A percentile compares a stretch with the other conserved stretches of the same genome.
Evolutionary conservation across 2,888 invertebrate species (phyloP).

Genomic region (Eurois occulta): DNA sequence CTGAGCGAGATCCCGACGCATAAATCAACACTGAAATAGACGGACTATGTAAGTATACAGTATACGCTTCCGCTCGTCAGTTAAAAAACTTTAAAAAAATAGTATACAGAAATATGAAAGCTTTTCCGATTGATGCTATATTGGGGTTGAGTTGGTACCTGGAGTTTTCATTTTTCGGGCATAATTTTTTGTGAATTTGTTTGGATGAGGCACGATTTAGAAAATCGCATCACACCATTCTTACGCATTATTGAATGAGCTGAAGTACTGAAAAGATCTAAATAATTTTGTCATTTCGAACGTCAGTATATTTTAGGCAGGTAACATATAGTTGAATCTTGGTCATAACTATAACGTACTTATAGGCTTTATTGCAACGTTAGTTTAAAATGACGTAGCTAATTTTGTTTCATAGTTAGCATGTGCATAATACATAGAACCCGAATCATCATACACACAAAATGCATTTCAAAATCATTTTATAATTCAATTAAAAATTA

Average conservation of each 20-base stretch:
- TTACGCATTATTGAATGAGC: not conserved
- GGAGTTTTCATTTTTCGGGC: slow-evolving; percentile 59
- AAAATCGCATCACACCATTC: slow-evolving; percentile 58
- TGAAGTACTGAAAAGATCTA: not conserved
- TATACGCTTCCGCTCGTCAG: slow-evolving; percentile 84
- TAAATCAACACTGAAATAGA: slow-evolving; percentile 89
- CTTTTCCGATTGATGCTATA: slow-evolving; percentile 70
- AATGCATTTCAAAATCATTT: slow-evolving; percentile 8
- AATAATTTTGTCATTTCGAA: not conserved
- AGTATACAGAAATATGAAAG: slow-evolving; percentile 78
- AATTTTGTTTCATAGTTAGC: not conserved
- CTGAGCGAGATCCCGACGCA: slow-evolving; percentile 78
- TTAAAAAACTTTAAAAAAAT: slow-evolving; percentile 78
- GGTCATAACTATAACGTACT: too few species aligned
- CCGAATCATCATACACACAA: not conserved
- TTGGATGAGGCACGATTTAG: slow-evolving; percentile 68
- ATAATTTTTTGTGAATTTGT: slow-evolving; percentile 70
- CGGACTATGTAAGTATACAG: slow-evolving; percentile 75
- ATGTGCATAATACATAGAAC: not conserved
- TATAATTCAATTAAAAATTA: slow-evolving; percentile 1
- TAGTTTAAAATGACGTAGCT: not conserved
- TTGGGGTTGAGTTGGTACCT: slow-evolving; percentile 64
- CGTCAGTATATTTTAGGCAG: not conserved
- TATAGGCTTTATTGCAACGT: not conserved
- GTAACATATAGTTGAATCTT: not conserved